A percentile compares a stretch with the other conserved stretches of the same genome.
phyloP scores from a whole-genome alignment of 1,140 invertebrate genomes.

The Cheumatopsyche charites region DNA sequence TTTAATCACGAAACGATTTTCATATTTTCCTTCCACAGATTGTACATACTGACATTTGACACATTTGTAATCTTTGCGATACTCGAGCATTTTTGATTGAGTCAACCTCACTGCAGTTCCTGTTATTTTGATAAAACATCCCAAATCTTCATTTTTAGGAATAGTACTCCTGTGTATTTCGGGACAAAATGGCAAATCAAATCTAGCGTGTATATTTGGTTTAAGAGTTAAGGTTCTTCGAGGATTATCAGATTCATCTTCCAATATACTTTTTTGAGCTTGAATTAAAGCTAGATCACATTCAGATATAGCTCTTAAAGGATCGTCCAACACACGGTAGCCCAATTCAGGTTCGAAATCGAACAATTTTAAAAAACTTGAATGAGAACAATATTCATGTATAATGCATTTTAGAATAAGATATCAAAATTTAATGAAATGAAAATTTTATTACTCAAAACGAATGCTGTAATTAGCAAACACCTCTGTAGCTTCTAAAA shows the following conservation, averaged over 20 bases:
- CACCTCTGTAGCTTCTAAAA: background rate
- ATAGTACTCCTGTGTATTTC: conserved; percentile 66
- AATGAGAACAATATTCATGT: background rate
- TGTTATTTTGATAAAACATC: conserved; percentile 68
- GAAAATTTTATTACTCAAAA: conserved; percentile 1
- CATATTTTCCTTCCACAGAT: conserved; percentile 71
- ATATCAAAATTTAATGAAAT: background rate
- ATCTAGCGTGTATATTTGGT: conserved; percentile 69
- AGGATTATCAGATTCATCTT: conserved; percentile 52
- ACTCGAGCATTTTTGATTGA: conserved; percentile 77
- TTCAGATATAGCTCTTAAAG: conserved; percentile 57
- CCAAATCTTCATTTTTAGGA: conserved; percentile 70
- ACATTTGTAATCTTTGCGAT: conserved; percentile 75
- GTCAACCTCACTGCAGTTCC: conserved; percentile 81
- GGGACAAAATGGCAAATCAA: conserved; percentile 64
- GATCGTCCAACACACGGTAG: conserved; percentile 56
- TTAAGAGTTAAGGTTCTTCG: conserved; percentile 62
- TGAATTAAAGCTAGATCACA: conserved; percentile 68
- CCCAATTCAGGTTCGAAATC: conserved; percentile 58
- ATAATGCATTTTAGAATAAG: background rate
- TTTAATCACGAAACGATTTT: conserved; percentile 68
- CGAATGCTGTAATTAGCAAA: background rate
- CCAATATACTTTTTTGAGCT: conserved; percentile 65
- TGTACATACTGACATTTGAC: conserved; percentile 77
- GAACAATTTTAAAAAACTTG: conserved; percentile 59